Conservation (phyloP, 2,888 invertebrate genomes). For the Villa cingulata region DNA sequence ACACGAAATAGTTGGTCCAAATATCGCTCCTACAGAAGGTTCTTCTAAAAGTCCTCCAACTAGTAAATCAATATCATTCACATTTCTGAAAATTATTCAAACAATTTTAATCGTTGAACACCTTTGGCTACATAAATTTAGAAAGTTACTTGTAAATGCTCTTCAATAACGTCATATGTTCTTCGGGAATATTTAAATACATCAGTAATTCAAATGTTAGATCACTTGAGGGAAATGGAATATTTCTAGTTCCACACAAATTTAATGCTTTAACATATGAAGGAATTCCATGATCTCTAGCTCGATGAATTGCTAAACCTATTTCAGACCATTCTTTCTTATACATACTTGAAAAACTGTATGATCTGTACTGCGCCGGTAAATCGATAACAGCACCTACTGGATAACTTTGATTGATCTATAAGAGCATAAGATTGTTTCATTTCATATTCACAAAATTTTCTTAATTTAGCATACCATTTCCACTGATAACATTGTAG, state of each 20-base stretch:
- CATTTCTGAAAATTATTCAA: conserved; percentile 35
- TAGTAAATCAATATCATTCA: conserved; percentile 72
- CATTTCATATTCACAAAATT: too few relatives aligned
- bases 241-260: conserved; percentile 37
- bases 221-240: background rate
- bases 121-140: too few relatives aligned
- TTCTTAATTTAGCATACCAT: conserved; percentile 46
- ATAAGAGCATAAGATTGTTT: too few relatives aligned
- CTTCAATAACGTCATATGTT: conserved; percentile 4
- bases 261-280: conserved; percentile 55
- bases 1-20: conserved; percentile 83
- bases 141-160: conserved; percentile 3
- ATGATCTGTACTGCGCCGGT: conserved; percentile 41
- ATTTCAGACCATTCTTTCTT: conserved; percentile 41
- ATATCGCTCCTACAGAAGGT: conserved; percentile 62
- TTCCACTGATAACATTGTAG: conserved; percentile 59
- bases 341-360: conserved; percentile 31
- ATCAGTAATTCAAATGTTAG: background rate
- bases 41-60: conserved; percentile 72
- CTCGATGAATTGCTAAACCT: conserved; percentile 45
- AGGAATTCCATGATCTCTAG: conserved; percentile 69
- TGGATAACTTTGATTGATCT: conserved; percentile 46
- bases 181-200: background rate
- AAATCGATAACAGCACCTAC: conserved; percentile 49
- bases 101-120: too few relatives aligned